Evolutionary conservation across 1,140 invertebrate genomes (phyloP), one percentile per base, ranked within the genome.

Genomic region (Colletes latitarsis): DNA sequence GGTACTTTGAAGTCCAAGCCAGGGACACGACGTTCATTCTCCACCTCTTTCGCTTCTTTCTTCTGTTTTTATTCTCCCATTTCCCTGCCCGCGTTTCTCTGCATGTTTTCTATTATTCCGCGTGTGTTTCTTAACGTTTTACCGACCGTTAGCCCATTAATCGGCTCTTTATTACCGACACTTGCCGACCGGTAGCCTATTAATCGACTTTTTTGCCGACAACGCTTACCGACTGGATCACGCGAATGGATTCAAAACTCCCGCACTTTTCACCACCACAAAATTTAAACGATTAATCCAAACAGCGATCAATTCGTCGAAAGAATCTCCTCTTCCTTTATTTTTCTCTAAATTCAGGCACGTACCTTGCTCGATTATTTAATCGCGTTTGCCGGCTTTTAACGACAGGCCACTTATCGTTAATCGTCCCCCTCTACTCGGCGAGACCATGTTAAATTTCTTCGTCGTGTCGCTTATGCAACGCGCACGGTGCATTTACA

Each of bases 1-100:
- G 67, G 69, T 76, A 79, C 84, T 86, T 86, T 86, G 84, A 86
- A 86, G 84, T 86, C 84, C 75, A 67, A 82, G 70, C 77, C 81
- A 77, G 58, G 21, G 64, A 43, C 46, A 53, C 68, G 15, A 63
- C 77, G 21, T 81, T 77, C 73, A 71, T 79, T 84, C 70, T 81
- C 57, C 14, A 30, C 4, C n/a, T 15, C 17, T 19, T 6, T 19
- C 41, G 14, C n/a, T 19, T 9, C 8, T 17, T 43, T 9, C 17
- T 6, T 46, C 30, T 15, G 6, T 62, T 52, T 72, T 70, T 73
- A 39, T 78, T 49, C 60, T 30, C 53, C 58, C n/a, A 3, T 39
- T 15, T 1, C n/a, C 41, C 30, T 43, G 19, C 14, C 15, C 12
- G 4, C 12, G 21, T 6, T 19, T 6, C 58, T n/a, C 30, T 4